Base-by-base conservation (phyloP, 2,888 invertebrate species). In the Caenorhabditis sp. region DNA sequence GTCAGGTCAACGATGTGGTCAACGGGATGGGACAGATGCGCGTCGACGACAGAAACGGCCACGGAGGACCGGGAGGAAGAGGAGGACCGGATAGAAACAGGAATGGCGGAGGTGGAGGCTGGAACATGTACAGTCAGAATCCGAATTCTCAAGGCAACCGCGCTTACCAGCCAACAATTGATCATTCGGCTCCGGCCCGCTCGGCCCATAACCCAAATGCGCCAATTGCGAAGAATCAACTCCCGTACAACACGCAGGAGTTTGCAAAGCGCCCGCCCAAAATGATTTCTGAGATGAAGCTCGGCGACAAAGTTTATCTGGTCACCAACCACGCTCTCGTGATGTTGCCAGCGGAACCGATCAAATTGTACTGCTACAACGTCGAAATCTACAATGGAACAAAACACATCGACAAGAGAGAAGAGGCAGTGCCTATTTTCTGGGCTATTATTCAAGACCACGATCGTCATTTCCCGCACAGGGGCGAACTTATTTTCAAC, bases 251-350 rank as follows among this genome's bases (percentile, higher is more conserved):
- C 11, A 9, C 13, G 15, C 68, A 68, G 24, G 37, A 30, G 8
- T 70, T 70, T 20, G 32, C 32, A 2, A 8, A 30, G 11, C 39
- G 70, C 1, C 61, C 70, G 15, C n/a, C 7, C 2, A 22, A 13
- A 9, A 58, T 41, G 58, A 20, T 61, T 17, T 30, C 61, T 17
- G n/a, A 52, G 5, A 9, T 9, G 35, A 52, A 22, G 5, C 27
- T 68, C 7, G 56, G 52, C 6, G 20, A n/a, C 2, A 65, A 46
- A 39, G 13, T 71, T 24, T 5, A 35, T 17, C 66, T 77, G 15
- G 45, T 45, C 24, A 17, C 65, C 35, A 77, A 77, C 50, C 71
- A 62, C 32, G 65, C 46, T 20, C 22, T 20, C 4, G 8, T 70
- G 11, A 7, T 22, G 13, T 41, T 70, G 37, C 41, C 58, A 0